phyloP scores from a whole-genome alignment of 1,140 invertebrate species.

The Halesus radiatus region DNA sequence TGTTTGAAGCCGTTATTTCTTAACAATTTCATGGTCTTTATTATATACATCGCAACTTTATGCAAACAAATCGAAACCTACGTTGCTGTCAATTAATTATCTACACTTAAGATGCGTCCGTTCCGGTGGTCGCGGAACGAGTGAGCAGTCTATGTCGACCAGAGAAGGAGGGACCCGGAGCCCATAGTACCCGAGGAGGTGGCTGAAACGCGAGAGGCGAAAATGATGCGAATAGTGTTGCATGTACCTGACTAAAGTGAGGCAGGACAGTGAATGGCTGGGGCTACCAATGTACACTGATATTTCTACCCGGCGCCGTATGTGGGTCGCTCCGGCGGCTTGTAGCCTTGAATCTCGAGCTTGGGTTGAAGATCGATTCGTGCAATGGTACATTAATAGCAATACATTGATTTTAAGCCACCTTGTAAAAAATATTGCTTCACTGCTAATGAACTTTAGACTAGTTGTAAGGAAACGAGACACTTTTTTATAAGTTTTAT shows the following conservation, averaged over 20 bases:
- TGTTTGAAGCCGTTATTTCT: background rate
- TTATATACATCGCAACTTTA: constrained; percentile 9
- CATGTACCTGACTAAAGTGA: constrained; percentile 51
- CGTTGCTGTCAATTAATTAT: constrained; percentile 42
- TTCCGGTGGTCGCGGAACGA: constrained; percentile 50
- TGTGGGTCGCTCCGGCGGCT: constrained; percentile 46
- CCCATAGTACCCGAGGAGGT: constrained; percentile 47
- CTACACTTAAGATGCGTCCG: constrained; percentile 54
- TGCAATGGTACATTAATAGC: background rate
- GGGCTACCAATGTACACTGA: constrained; percentile 49
- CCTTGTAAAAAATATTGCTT: background rate
- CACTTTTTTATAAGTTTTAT: background rate
- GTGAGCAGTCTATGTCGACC: constrained; percentile 29
- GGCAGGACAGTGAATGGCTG: constrained; percentile 56
- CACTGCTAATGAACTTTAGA: background rate
- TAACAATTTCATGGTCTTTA: background rate
- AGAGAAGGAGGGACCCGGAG: constrained; percentile 47
- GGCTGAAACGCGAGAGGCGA: constrained; percentile 47
- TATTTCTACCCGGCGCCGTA: constrained; percentile 53
- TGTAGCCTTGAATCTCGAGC: constrained; percentile 53
- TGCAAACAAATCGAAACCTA: constrained; percentile 40
- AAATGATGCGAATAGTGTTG: constrained; percentile 50
- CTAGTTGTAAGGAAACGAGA: background rate
- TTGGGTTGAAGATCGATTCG: constrained; percentile 30
- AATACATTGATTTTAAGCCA: background rate